Base-by-base conservation (phyloP, 2,113 vertebrate species). In the Lichenostomus cassidix region DNA sequence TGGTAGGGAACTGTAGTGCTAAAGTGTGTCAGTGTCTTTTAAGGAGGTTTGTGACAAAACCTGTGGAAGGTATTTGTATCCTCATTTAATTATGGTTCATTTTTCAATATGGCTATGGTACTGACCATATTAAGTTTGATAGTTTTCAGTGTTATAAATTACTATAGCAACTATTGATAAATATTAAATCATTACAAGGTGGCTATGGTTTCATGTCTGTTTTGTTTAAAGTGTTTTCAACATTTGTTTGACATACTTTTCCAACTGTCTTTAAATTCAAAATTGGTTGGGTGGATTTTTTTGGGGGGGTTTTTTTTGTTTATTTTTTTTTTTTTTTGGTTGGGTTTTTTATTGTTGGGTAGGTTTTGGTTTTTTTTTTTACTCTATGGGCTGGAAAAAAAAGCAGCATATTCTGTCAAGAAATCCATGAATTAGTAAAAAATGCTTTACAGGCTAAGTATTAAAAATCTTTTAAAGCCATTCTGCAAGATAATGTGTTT, bases 121-220 rank as follows among this genome's bases (percentile, higher is more conserved):
- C 47, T 83, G 91, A 64, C 78, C 87, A 74, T 95, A 35, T 83
- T 93, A 49, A 92, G 75, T 95, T 90, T 95, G 90, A 86, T 94
- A 69, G 49, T 96, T 95, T 96, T 95, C 86, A 92, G 63, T 93
- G 83, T 91, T 97, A 82, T 42, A 93, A 81, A 95, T 95, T 96
- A 53, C 91, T 90, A 84, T 83, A 94, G 83, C 86, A 95, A 97
- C 92, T 95, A 73, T 80, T 68, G 49, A 93, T 94, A 97, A 91
- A 93, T 96, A 91, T 44, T 77, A 94, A 95, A 41, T 96, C 73
- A 94, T 88, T 96, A 89, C 81, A 79, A 89, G 78, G 47, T 77
- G 95, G 59, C 58, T 93, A 12, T 94, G 88, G 81, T 76, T 94
- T 97, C 24, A 56, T 68, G 49, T 90, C 77, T 97, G 62, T 93